These are phyloP conservation scores for Equus quagga DNA, from an alignment of 2,113 vertebrate species.

Conservation along the genomic window DNA sequence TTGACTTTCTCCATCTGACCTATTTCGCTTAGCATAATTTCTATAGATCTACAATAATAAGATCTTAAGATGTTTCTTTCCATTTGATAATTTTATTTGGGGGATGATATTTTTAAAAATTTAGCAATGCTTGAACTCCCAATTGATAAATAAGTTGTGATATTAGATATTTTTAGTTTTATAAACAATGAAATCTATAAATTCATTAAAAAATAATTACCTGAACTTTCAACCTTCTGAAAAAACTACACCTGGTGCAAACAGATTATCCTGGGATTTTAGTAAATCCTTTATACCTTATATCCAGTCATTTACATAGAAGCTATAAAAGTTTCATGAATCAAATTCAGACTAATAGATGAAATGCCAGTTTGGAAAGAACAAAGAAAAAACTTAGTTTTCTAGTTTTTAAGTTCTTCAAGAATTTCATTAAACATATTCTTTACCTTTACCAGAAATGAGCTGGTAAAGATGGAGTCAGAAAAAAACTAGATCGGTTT, in stretches of 20 bases:
- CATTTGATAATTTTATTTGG: slow-evolving; percentile 1
- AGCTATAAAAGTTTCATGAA: neutral
- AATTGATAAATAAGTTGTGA: neutral
- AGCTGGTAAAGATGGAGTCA: neutral
- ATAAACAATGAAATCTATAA: neutral
- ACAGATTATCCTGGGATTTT: neutral
- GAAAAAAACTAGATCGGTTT: neutral
- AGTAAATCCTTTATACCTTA: neutral
- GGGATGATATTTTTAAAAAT: neutral
- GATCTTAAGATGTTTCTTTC: neutral
- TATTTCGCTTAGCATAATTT: too few relatives aligned
- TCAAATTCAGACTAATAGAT: neutral
- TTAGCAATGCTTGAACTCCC: slow-evolving; percentile 25
- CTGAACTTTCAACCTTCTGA: neutral
- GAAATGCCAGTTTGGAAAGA: neutral
- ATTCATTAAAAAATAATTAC: slow-evolving; percentile 30
- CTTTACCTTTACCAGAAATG: neutral
- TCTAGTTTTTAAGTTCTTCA: neutral
- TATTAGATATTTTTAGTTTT: slow-evolving; percentile 42
- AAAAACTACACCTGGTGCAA: neutral
- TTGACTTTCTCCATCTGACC: too few relatives aligned
- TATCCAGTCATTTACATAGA: neutral
- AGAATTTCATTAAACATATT: slow-evolving; percentile 13
- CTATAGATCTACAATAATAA: neutral
- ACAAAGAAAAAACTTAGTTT: neutral